Conservation (phyloP, 1,140 invertebrate species). For the Heliconius melpomene region DNA sequence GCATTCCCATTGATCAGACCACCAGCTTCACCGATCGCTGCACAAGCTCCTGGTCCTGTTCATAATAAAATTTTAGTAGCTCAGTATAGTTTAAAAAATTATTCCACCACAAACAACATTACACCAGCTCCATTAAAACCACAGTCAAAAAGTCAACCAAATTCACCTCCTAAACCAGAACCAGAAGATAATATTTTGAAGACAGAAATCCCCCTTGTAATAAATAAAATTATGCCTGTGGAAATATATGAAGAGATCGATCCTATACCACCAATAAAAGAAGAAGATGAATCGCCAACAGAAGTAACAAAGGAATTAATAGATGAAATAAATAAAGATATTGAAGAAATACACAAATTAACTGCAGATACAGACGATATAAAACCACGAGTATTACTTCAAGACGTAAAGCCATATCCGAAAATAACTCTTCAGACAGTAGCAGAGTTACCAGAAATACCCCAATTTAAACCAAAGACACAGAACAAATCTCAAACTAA, state of each 20-base stretch:
- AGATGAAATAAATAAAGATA: conserved; percentile 79
- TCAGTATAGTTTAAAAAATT: conserved; percentile 76
- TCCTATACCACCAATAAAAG: conserved; percentile 70
- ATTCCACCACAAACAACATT: conserved; percentile 59
- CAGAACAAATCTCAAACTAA: conserved; percentile 58
- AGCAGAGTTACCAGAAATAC: conserved; percentile 82
- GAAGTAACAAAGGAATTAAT: conserved; percentile 72
- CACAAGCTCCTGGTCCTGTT: conserved; percentile 67
- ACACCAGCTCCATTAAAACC: conserved; percentile 54
- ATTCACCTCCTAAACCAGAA: conserved; percentile 75
- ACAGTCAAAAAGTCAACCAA: conserved; percentile 78
- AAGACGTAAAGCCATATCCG: conserved; percentile 79
- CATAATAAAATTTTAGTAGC: conserved; percentile 75
- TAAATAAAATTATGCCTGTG: conserved; percentile 56
- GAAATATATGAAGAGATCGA: conserved; percentile 70
- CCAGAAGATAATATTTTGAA: conserved; percentile 63
- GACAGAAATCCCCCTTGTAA: conserved; percentile 49
- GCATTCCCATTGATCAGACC: conserved; percentile 82
- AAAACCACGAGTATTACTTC: conserved; percentile 70
- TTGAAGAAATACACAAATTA: conserved; percentile 79
- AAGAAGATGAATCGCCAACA: conserved; percentile 69
- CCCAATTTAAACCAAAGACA: conserved; percentile 79
- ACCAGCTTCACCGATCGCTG: conserved; percentile 81
- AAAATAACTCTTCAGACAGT: conserved; percentile 83
- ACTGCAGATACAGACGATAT: conserved; percentile 76